Evolutionary conservation across 2,797 vertebrate species (phyloP).

Genomic region (Limnodromus scolopaceus): DNA sequence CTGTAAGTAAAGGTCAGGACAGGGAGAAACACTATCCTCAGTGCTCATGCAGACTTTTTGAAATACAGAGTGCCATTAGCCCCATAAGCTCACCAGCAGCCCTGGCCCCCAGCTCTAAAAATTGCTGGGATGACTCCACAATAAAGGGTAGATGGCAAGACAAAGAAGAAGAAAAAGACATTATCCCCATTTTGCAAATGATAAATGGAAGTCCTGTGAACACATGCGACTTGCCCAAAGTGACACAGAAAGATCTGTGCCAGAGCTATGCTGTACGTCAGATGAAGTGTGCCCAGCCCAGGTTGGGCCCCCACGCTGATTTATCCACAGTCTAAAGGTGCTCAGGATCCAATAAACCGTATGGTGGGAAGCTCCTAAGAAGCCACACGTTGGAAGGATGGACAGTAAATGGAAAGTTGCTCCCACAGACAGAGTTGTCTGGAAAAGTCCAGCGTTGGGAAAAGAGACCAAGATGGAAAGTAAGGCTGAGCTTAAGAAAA

Average conservation of each 20-base stretch:
- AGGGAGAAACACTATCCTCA: not conserved
- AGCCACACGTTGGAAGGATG: not conserved
- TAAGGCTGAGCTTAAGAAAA: not conserved
- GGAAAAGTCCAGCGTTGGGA: not conserved
- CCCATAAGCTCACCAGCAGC: not conserved
- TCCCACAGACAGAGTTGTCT: not conserved
- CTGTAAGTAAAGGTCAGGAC: not conserved
- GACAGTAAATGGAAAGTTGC: not conserved
- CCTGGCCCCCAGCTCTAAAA: not conserved
- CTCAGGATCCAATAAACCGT: not conserved
- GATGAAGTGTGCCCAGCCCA: accelerated
- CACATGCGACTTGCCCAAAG: not conserved
- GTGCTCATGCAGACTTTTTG: not conserved
- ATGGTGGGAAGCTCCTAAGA: not conserved
- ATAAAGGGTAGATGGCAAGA: not conserved
- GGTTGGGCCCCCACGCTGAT: not conserved
- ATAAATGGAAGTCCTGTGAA: not conserved
- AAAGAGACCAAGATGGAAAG: not conserved
- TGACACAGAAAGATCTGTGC: not conserved
- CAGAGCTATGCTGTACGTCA: not conserved
- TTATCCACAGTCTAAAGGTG: not conserved
- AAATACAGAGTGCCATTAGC: not conserved
- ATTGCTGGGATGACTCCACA: not conserved
- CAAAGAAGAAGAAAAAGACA: not conserved
- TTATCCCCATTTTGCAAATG: not conserved